phyloP scores from a whole-genome alignment of 2,888 invertebrate genomes.

The Caprella mutica region DNA sequence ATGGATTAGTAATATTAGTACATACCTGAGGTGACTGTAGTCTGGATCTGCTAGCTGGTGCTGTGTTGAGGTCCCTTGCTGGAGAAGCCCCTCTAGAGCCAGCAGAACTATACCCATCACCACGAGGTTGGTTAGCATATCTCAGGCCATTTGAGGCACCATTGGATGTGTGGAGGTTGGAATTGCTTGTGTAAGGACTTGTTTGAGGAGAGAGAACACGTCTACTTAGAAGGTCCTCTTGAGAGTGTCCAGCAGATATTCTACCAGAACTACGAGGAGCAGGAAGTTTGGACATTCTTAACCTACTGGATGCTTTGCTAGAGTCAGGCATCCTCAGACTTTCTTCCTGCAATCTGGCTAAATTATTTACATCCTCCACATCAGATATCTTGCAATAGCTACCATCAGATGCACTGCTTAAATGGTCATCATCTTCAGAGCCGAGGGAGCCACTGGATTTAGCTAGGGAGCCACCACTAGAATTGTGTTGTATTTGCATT shows the following conservation, averaged over 20 bases:
- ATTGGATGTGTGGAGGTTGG: not conserved
- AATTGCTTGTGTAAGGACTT: constrained; percentile 2
- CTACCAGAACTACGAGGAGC: constrained; percentile 4
- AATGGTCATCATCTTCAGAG: constrained; percentile 31
- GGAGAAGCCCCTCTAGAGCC: constrained; percentile 8
- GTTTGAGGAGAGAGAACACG: not conserved
- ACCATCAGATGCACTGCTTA: constrained; percentile 31
- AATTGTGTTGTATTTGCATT: not conserved
- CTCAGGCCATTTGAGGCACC: not conserved
- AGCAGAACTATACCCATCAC: not conserved
- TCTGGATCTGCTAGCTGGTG: not conserved
- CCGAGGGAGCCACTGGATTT: constrained; percentile 31
- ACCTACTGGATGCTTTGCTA: not conserved
- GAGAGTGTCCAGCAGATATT: constrained; percentile 15
- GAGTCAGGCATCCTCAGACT: constrained; percentile 15
- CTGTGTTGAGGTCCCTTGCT: not conserved
- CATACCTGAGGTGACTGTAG: constrained; percentile 1
- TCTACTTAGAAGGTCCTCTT: constrained; percentile 12
- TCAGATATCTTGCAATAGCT: constrained; percentile 33
- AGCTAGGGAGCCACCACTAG: constrained; percentile 15
- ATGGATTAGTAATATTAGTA: too few relatives aligned
- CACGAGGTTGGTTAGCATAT: not conserved
- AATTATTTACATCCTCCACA: constrained; percentile 31
- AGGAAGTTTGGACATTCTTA: not conserved
- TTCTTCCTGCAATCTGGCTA: constrained; percentile 32